Evolutionary conservation across 2,888 invertebrate species (phyloP).

Genomic region (Laspeyria flexula): DNA sequence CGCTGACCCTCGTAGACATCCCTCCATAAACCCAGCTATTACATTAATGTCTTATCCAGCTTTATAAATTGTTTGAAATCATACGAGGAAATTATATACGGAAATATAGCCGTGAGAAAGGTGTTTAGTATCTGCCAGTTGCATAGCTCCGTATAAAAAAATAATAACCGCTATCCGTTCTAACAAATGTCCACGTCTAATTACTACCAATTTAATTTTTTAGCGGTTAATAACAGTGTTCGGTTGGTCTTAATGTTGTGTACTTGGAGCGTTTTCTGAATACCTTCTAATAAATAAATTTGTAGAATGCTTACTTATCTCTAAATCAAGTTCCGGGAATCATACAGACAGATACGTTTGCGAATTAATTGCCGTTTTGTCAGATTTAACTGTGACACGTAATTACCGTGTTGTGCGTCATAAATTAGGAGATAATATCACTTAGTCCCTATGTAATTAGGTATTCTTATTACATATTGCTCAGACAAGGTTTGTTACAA

Average conservation of each 20-base stretch:
- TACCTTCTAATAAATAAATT: background rate
- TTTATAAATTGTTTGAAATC: background rate
- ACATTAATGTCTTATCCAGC: no score
- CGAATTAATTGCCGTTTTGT: background rate
- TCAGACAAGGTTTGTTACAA: background rate
- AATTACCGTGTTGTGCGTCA: background rate
- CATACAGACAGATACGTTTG: background rate
- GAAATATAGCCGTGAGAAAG: constrained; percentile 39
- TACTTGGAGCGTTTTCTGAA: constrained; percentile 1
- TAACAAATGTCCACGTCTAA: constrained; percentile 43
- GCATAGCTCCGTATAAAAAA: constrained; percentile 31
- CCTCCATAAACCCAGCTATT: constrained; percentile 49
- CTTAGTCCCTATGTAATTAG: background rate
- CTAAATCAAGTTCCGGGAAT: background rate
- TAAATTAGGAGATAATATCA: background rate
- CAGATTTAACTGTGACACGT: background rate
- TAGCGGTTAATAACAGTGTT: constrained; percentile 20
- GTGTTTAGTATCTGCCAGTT: constrained; percentile 20
- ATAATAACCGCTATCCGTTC: constrained; percentile 49
- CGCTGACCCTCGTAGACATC: constrained; percentile 51
- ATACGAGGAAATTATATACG: constrained; percentile 10
- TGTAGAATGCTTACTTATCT: background rate
- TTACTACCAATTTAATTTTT: constrained; percentile 40
- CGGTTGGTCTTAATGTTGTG: constrained; percentile 19
- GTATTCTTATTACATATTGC: background rate